Percentiles rank a stretch among this genome's conserved stretches.
phyloP scores from a whole-genome alignment of 2,113 vertebrate species.

The Nycticorax nycticorax region DNA sequence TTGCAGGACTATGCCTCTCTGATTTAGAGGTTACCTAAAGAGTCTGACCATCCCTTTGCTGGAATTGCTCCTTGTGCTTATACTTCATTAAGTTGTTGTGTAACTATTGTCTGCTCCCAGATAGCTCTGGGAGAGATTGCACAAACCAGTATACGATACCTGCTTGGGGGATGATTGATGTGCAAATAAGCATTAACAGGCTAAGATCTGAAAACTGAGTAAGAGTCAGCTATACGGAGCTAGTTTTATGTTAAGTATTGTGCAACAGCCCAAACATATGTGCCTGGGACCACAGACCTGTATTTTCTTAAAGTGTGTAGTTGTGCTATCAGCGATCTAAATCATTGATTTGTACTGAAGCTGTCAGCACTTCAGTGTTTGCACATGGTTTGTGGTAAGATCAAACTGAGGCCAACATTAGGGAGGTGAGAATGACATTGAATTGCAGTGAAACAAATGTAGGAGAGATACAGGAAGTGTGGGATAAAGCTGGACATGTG shows the following conservation, averaged over 20 bases:
- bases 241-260: neutral
- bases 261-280: neutral
- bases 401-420: neutral
- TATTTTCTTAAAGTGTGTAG: neutral
- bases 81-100: neutral
- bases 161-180: neutral
- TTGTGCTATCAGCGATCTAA: neutral
- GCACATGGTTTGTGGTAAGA: neutral
- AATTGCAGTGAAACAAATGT: conserved; percentile 4
- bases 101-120: neutral
- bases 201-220: neutral
- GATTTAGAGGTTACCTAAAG: neutral
- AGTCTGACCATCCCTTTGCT: neutral
- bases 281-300: neutral
- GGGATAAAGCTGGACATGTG: neutral
- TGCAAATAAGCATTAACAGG: neutral
- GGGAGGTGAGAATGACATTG: conserved; percentile 13
- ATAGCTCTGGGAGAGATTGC: neutral
- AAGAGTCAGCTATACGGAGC: neutral
- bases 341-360: neutral
- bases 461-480: neutral
- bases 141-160: neutral
- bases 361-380: conserved; percentile 36
- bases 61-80: neutral
- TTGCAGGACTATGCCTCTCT: neutral